Base-by-base conservation (phyloP, 2,888 invertebrate genomes). In the Zaprionus bogoriensis region DNA sequence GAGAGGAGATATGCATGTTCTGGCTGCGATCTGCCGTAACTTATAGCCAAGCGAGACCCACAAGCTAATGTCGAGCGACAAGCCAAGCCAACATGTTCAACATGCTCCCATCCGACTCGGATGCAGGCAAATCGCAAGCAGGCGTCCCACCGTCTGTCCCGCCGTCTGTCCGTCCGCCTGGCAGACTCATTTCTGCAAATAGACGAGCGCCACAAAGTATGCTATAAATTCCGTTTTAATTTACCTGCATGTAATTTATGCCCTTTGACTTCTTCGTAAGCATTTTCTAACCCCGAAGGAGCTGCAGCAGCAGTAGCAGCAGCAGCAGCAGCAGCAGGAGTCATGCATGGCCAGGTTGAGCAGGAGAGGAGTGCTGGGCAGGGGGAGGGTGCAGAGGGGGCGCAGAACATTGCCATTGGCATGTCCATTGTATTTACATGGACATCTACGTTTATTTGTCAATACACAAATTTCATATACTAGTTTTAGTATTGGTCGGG, bases 161-260 rank as follows among this genome's bases (percentile, higher is more conserved):
- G n/a, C n/a, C n/a, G n/a, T n/a, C n/a, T n/a, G n/a, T n/a, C n/a
- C n/a, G n/a, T n/a, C n/a, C n/a, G n/a, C n/a, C n/a, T n/a, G n/a
- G n/a, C n/a, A n/a, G n/a, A 68, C 42, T 57, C 70, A 73, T 73
- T 64, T 67, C 71, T 60, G 68, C 51, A 70, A 81, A 81, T 82
- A 76, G 80, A 77, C 70, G 77, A 66, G 61, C 83, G 81, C 82
- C 82, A 76, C 82, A 86, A 83, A 83, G 84, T 83, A 86, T 82
- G 87, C 80, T 68, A 87, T 87, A 87, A 87, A 87, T 87, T 88
- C 70, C 69, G 64, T 87, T 87, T 87, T 87, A 87, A 87, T 87
- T 88, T 88, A 87, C 87, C 88, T 83, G 76, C 83, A 71, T 76
- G 77, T 88, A 86, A 87, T 87, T 87, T 87, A 87, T 87, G 87